Evolutionary conservation across 2,888 invertebrate species (phyloP).

Genomic region (Ischnura elegans): DNA sequence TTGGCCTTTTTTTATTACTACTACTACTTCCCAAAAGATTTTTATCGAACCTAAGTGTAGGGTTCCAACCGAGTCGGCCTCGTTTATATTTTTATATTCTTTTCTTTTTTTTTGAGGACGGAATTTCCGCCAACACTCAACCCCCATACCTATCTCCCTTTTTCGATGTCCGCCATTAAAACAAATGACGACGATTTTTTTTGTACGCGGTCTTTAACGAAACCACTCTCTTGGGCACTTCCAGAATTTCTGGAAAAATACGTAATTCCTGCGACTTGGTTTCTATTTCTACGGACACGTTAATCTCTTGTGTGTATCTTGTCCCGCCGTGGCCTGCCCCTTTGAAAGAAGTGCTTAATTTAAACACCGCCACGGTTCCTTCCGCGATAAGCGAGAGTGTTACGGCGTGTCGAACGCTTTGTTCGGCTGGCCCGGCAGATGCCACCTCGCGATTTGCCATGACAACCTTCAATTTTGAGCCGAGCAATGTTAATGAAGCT

Average conservation of each 20-base stretch:
- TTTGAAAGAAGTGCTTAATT: background rate
- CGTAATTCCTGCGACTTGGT: slow-evolving; percentile 43
- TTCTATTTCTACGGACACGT: slow-evolving; percentile 36
- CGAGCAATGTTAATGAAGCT: slow-evolving; percentile 24
- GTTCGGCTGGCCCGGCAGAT: slow-evolving; percentile 23
- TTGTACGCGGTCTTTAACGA: slow-evolving; percentile 31
- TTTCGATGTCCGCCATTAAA: slow-evolving; percentile 30
- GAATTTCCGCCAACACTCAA: slow-evolving; percentile 60
- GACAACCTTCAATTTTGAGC: slow-evolving; percentile 54
- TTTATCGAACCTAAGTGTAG: slow-evolving; percentile 63
- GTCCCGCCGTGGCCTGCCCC: background rate
- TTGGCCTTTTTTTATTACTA: slow-evolving; percentile 26
- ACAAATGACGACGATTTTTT: slow-evolving; percentile 41
- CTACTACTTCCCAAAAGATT: slow-evolving; percentile 40
- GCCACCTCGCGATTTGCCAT: slow-evolving; percentile 3
- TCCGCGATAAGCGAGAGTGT: slow-evolving; percentile 22
- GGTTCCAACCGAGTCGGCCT: slow-evolving; percentile 38
- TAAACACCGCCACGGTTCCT: background rate
- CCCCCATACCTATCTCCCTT: no score
- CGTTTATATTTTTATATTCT: background rate
- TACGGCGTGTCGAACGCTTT: slow-evolving; percentile 21
- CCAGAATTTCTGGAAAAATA: slow-evolving; percentile 33
- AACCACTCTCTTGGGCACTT: background rate
- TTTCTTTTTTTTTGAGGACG: background rate
- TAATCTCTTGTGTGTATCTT: slow-evolving; percentile 25